Evolutionary conservation across 2,113 vertebrate species (phyloP).

Genomic region (Proteles cristata): DNA sequence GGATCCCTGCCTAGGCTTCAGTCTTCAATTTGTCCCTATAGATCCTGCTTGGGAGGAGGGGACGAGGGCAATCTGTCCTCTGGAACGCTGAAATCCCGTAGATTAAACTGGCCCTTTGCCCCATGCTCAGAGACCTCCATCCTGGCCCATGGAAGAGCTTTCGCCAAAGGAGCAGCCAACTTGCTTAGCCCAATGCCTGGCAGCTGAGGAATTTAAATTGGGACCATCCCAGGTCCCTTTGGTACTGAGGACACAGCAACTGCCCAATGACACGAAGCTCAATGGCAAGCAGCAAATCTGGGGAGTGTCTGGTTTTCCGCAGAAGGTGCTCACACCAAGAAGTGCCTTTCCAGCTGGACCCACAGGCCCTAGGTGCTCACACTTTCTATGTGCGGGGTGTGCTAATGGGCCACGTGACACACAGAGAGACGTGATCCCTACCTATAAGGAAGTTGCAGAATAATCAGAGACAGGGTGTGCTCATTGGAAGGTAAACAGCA

Average conservation of each 20-base stretch:
- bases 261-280: neutral
- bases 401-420: neutral
- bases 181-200: neutral
- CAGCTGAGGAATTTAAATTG: neutral
- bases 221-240: neutral
- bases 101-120: neutral
- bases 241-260: neutral
- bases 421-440: neutral
- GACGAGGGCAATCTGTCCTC: neutral
- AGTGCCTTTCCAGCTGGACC: neutral
- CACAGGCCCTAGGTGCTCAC: neutral
- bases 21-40: neutral
- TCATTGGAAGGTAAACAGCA: neutral
- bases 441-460: neutral
- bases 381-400: neutral
- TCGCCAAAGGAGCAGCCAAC: neutral
- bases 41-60: neutral
- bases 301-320: neutral
- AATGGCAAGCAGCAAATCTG: neutral
- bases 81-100: neutral
- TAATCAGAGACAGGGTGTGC: neutral
- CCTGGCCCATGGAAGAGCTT: neutral
- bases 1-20: neutral
- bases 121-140: neutral
- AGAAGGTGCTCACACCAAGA: neutral